A percentile compares a stretch with the other conserved stretches of the same genome.
Evolutionary conservation across 2,797 vertebrate species (phyloP).

Genomic region (Hemitrygon akajei): DNA sequence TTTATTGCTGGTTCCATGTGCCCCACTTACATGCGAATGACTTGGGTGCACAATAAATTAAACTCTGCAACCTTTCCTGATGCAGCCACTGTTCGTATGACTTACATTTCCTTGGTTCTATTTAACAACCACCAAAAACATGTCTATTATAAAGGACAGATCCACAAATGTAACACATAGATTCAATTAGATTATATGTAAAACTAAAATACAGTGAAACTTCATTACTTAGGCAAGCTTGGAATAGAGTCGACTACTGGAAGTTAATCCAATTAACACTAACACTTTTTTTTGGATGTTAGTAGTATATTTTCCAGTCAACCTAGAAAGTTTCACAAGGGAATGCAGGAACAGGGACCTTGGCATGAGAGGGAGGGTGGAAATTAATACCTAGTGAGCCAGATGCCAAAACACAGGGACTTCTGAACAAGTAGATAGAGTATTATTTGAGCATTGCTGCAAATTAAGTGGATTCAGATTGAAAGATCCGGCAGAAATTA

Average conservation of each 20-base stretch:
- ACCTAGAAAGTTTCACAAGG: no score
- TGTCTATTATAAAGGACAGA: not conserved
- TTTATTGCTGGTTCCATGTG: not conserved
- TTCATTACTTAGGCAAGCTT: no score
- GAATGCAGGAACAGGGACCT: no score
- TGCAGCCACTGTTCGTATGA: not conserved
- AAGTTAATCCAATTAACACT: no score
- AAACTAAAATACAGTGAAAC: not conserved
- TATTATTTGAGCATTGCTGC: not conserved
- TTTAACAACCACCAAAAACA: not conserved
- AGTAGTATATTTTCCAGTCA: no score
- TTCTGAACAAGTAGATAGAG: no score
- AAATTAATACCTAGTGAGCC: no score
- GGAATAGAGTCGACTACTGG: no score
- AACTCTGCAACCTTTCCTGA: not conserved
- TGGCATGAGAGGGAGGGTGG: no score
- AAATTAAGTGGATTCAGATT: not conserved
- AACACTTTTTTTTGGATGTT: no score
- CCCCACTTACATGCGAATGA: not conserved
- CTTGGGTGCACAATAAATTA: not conserved
- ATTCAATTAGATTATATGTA: not conserved
- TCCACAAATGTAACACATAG: not conserved
- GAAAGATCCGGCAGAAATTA: not conserved
- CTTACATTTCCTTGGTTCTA: not conserved
- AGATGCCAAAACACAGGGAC: no score